These are phyloP conservation scores for Phenganax marumi DNA, from an alignment of 92 coral and sea anemone genomes.

Conservation along the genomic window DNA sequence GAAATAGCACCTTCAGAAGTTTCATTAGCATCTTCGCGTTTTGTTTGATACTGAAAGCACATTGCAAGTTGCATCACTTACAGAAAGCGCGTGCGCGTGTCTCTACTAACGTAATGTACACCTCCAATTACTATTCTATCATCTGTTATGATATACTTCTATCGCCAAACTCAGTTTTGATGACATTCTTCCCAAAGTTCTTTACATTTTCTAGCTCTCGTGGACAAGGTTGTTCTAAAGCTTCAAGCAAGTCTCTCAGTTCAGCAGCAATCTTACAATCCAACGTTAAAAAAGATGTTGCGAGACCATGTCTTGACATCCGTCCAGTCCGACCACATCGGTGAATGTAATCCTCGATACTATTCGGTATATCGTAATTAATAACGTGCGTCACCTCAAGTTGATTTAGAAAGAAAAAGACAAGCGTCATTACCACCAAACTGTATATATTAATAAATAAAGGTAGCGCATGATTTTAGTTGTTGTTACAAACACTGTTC, in stretches of 20 bases:
- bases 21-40: too few relatives aligned
- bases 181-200: slow-evolving; percentile 88
- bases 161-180: slow-evolving; percentile 91
- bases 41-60: too few relatives aligned
- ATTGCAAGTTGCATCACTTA: too few relatives aligned
- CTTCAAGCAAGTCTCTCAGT: slow-evolving; percentile 80
- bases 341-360: slow-evolving; percentile 87
- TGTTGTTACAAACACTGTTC: too few relatives aligned
- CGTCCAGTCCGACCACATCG: slow-evolving; percentile 98
- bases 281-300: slow-evolving; percentile 87
- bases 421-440: too few relatives aligned
- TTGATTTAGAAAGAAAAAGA: too few relatives aligned
- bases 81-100: too few relatives aligned
- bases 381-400: slow-evolving; percentile 70
- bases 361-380: slow-evolving; percentile 88
- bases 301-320: slow-evolving; percentile 83
- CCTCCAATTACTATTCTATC: too few relatives aligned
- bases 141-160: slow-evolving; percentile 51
- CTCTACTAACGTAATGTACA: too few relatives aligned
- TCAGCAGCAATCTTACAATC: slow-evolving; percentile 92
- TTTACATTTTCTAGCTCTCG: slow-evolving; percentile 80
- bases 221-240: slow-evolving; percentile 82
- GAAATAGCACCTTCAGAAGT: too few relatives aligned
- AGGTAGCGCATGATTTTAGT: too few relatives aligned
- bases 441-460: too few relatives aligned